Conservation (phyloP, 2,888 invertebrate genomes). For the Nephrotoma flavescens region DNA sequence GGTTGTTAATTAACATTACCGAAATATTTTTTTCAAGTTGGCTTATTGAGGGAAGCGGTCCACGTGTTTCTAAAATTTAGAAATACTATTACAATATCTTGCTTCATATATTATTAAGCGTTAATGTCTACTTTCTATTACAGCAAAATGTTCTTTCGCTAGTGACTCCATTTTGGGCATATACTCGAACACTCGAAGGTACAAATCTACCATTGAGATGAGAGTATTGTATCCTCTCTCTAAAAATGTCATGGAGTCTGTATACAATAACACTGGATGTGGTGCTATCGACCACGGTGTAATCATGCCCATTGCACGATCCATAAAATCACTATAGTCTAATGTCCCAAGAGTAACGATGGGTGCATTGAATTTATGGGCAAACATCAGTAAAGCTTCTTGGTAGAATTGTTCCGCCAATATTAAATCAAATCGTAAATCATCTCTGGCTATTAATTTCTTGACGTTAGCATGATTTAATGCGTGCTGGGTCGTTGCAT, state of each 20-base stretch:
- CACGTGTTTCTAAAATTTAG: conserved; percentile 9
- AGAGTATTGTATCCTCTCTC: conserved; percentile 37
- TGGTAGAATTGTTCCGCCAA: conserved; percentile 32
- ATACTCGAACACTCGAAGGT: conserved; percentile 24
- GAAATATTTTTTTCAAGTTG: conserved; percentile 34
- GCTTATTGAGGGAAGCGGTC: conserved; percentile 26
- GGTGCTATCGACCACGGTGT: conserved; percentile 36
- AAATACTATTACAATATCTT: neutral
- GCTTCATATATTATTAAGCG: too few relatives aligned
- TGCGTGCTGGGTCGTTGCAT: neutral
- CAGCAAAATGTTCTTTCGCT: conserved; percentile 17
- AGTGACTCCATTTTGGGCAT: conserved; percentile 19
- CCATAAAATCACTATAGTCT: conserved; percentile 32
- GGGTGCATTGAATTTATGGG: conserved; percentile 30
- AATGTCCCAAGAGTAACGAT: conserved; percentile 29
- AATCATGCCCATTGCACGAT: conserved; percentile 34
- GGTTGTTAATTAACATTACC: conserved; percentile 34
- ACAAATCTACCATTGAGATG: conserved; percentile 23
- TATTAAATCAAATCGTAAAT: conserved; percentile 31
- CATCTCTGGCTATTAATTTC: conserved; percentile 22
- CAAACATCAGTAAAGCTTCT: conserved; percentile 33
- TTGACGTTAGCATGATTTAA: conserved; percentile 16
- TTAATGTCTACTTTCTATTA: neutral
- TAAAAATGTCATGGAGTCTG: conserved; percentile 37
- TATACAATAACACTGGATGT: conserved; percentile 25